Evolutionary conservation across 2,888 invertebrate species (phyloP).

Genomic region (Hypomecis punctinalis): DNA sequence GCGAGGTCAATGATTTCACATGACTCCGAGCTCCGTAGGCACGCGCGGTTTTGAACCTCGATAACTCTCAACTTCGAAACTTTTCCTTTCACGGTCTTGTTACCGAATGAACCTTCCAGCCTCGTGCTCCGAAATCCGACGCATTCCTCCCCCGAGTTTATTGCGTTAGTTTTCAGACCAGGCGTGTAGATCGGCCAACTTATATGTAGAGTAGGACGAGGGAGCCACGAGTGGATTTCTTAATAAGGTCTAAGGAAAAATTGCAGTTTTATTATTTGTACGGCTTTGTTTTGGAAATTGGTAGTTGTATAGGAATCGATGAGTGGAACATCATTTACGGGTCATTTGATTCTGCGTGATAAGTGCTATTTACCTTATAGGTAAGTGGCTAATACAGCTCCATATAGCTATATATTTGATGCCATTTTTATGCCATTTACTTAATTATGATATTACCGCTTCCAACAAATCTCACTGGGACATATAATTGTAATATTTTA

Average conservation of each 20-base stretch:
- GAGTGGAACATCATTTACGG: conserved; percentile 45
- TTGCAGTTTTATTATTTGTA: no score
- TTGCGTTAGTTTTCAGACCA: conserved; percentile 52
- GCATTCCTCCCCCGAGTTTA: conserved; percentile 48
- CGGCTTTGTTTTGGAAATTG: no score
- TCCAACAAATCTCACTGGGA: no score
- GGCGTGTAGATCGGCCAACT: conserved; percentile 23
- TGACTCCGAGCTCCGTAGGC: conserved; percentile 7
- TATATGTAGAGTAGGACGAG: not conserved
- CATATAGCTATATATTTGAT: no score
- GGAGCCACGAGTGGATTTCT: not conserved
- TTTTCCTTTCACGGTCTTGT: conserved; percentile 35
- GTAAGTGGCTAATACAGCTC: no score
- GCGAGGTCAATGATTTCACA: conserved; percentile 1
- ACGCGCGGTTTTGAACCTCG: conserved; percentile 21
- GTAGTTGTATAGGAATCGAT: conserved; percentile 36
- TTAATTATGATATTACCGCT: no score
- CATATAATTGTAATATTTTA: no score
- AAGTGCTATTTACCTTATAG: conserved; percentile 11
- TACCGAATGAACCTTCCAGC: conserved; percentile 29
- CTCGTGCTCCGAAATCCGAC: conserved; percentile 48
- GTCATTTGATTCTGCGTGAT: conserved; percentile 42
- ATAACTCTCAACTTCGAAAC: conserved; percentile 25
- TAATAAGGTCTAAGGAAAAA: no score
- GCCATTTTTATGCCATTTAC: no score